Base-by-base conservation (phyloP, 2,797 vertebrate species). In the Phoebastria nigripes region DNA sequence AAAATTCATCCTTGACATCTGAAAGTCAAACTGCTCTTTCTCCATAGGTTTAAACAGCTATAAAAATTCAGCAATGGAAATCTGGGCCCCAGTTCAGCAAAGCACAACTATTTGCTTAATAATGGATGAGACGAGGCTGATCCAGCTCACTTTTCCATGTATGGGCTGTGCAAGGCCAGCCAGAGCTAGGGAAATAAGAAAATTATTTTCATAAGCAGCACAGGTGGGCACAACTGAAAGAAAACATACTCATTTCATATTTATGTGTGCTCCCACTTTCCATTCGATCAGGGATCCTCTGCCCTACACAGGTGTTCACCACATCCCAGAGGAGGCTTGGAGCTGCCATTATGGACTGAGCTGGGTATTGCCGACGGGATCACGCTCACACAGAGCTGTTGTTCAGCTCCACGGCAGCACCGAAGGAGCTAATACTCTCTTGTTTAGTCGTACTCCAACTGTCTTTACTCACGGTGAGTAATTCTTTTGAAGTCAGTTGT, bases 401-500 rank as follows among this genome's bases (percentile, higher is more conserved):
- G 58, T 83, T 96, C 78, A 94, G 69, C 88, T 79, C 63, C 55
- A n/a, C 15, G 33, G 77, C 52, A 59, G 41, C n/a, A 14, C 81
- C 8, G 2, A 84, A 82, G 35, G 26, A 91, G 59, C 74, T 76
- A 93, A 39, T 69, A 72, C 51, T 51, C 52, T 71, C 71, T 62
- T 94, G 87, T 91, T 94, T 92, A 91, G 87, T 87, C 0, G 18
- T 89, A 87, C 67, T 87, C 82, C 91, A 95, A 78, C 78, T 93
- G 21, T 66, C 93, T 88, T 93, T 93, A 92, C 87, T 92, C 94
- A 96, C 2, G 3, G 37, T 95, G 89, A 95, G 76, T 63, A 94
- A 94, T 88, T 85, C 92, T 82, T 96, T 96, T 96, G 91, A 96
- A 96, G 94, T 95, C 91, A 88, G 41, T 91, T 94, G 80, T 86